Percentiles rank a stretch among this genome's conserved stretches.
These are phyloP conservation scores for Triops cancriformis DNA, from an alignment of 1,140 invertebrate species.

Conservation along the genomic window DNA sequence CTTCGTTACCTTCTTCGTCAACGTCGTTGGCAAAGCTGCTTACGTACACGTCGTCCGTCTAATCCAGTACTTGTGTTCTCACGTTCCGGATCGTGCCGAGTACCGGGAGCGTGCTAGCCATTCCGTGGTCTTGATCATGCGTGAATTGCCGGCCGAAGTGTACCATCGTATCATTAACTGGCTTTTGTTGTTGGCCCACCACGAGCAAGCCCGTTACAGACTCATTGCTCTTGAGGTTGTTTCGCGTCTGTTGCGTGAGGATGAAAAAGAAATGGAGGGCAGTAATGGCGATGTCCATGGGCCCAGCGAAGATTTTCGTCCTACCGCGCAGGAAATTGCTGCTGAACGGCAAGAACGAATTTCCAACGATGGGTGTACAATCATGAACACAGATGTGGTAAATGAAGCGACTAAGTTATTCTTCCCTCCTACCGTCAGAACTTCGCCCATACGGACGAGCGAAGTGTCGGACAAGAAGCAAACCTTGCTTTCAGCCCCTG, in stretches of 20 bases:
- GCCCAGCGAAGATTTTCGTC: not conserved
- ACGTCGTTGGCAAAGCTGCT: conserved; percentile 38
- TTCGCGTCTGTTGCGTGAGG: conserved; percentile 41
- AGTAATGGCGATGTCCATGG: not conserved
- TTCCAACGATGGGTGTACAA: not conserved
- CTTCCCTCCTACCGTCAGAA: too few species aligned
- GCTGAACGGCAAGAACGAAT: not conserved
- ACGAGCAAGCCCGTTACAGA: conserved; percentile 44
- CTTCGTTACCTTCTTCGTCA: conserved; percentile 45
- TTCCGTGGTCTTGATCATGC: conserved; percentile 44
- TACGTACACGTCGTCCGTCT: conserved; percentile 42
- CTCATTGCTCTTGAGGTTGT: conserved; percentile 51
- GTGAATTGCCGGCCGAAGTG: conserved; percentile 38
- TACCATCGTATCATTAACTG: conserved; percentile 42
- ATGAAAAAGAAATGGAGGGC: conserved; percentile 32
- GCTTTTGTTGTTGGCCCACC: conserved; percentile 45
- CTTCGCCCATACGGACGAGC: too few species aligned
- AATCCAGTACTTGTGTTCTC: conserved; percentile 49
- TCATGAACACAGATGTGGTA: too few species aligned
- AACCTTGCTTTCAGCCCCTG: too few species aligned
- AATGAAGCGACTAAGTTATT: too few species aligned
- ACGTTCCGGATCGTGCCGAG: conserved; percentile 50
- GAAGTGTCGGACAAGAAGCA: too few species aligned
- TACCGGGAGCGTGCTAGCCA: conserved; percentile 46
- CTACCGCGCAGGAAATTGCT: not conserved